These are phyloP conservation scores for Drosophila atripex DNA, from an alignment of 2,888 invertebrate genomes.

Conservation along the genomic window DNA sequence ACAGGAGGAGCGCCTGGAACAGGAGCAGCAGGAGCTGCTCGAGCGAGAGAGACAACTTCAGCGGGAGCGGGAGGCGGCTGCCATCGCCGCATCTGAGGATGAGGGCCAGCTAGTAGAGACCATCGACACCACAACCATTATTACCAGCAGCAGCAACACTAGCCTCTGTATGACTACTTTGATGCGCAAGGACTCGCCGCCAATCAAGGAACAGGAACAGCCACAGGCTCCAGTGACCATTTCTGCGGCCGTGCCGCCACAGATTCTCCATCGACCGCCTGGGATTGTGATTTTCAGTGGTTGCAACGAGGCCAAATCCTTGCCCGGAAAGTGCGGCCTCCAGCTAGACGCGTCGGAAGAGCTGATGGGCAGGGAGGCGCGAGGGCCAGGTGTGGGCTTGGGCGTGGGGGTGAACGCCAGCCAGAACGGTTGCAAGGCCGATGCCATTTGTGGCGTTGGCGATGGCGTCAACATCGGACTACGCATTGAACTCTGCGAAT, in stretches of 20 bases:
- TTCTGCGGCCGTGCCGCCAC: neutral
- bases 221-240: slow-evolving; percentile 1
- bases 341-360: slow-evolving; percentile 37
- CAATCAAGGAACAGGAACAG: slow-evolving; percentile 8
- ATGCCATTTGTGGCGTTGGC: slow-evolving; percentile 55
- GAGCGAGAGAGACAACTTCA: slow-evolving; percentile 12
- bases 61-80: neutral
- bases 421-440: slow-evolving; percentile 24
- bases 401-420: too few relatives aligned
- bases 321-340: slow-evolving; percentile 32
- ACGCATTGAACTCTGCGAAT: slow-evolving; percentile 50
- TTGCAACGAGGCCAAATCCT: slow-evolving; percentile 1
- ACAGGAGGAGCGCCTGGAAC: slow-evolving; percentile 40
- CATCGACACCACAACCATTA: slow-evolving; percentile 66
- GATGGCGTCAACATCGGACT: slow-evolving; percentile 51
- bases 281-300: slow-evolving; percentile 29
- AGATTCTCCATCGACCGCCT: slow-evolving; percentile 8
- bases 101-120: slow-evolving; percentile 67
- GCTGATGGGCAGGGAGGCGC: slow-evolving; percentile 10
- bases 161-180: slow-evolving; percentile 65
- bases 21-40: slow-evolving; percentile 12
- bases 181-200: slow-evolving; percentile 30
- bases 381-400: neutral
- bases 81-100: slow-evolving; percentile 48
- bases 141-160: slow-evolving; percentile 55